Conservation (phyloP, 1,140 invertebrate genomes). For the Venustaconcha ellipsiformis region DNA sequence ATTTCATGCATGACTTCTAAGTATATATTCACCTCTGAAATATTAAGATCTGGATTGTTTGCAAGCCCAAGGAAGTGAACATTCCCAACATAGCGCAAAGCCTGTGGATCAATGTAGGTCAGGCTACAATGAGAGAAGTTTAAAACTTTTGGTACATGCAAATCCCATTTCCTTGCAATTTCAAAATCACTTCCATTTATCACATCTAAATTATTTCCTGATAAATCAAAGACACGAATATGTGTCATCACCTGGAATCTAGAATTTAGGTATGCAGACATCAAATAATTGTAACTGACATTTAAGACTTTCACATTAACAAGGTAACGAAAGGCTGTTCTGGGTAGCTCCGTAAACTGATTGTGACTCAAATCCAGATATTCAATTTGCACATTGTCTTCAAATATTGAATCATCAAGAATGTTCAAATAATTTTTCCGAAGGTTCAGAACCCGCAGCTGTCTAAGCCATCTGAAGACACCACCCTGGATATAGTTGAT, state of each 20-base stretch:
- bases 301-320: constrained; percentile 23
- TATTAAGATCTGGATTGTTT: constrained; percentile 12
- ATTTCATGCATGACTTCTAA: constrained; percentile 10
- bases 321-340: constrained; percentile 21
- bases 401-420: constrained; percentile 22
- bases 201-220: constrained; percentile 22
- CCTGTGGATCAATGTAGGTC: constrained; percentile 17
- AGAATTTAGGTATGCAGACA: constrained; percentile 14
- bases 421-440: constrained; percentile 17
- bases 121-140: constrained; percentile 25
- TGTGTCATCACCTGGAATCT: constrained; percentile 24
- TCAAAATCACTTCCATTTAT: constrained; percentile 15
- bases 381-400: constrained; percentile 20
- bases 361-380: constrained; percentile 26
- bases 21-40: constrained; percentile 15
- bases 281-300: constrained; percentile 21
- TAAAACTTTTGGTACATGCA: constrained; percentile 11
- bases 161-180: constrained; percentile 15
- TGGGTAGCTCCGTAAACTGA: constrained; percentile 8
- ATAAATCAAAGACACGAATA: constrained; percentile 19
- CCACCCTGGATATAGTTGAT: constrained; percentile 26
- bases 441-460: constrained; percentile 11
- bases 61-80: constrained; percentile 22
- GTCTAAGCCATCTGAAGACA: constrained; percentile 13
- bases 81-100: constrained; percentile 11